Evolutionary conservation across 2,888 invertebrate species (phyloP).

Genomic region (Exephanes ischioxanthus): DNA sequence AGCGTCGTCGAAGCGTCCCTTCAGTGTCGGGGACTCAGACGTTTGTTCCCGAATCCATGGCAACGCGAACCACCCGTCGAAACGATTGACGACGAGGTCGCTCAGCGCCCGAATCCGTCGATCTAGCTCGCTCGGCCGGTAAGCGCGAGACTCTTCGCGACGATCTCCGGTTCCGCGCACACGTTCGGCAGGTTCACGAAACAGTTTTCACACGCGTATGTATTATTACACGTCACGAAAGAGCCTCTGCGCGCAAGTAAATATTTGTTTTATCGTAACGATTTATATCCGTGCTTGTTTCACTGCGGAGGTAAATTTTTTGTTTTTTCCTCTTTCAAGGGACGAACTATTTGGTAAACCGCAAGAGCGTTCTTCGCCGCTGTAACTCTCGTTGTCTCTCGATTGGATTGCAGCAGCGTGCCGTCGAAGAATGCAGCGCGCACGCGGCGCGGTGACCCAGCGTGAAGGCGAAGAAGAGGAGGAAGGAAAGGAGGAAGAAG

Average conservation of each 20-base stretch:
- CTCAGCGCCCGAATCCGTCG: not conserved
- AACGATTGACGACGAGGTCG: not conserved
- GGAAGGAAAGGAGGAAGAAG: not conserved
- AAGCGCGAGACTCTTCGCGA: slow-evolving; percentile 17
- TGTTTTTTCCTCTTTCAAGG: not conserved
- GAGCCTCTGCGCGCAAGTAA: not conserved
- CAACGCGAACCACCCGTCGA: not conserved
- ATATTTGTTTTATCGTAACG: no score
- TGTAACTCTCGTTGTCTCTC: slow-evolving; percentile 8
- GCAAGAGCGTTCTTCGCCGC: not conserved
- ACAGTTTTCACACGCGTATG: not conserved
- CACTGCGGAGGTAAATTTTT: not conserved
- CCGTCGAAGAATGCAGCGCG: slow-evolving; percentile 39
- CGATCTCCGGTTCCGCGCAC: not conserved
- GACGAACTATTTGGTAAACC: not conserved
- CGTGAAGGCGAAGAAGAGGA: slow-evolving; percentile 14
- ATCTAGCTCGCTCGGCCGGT: slow-evolving; percentile 31
- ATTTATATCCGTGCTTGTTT: no score
- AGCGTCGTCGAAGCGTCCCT: no score
- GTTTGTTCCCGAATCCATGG: not conserved
- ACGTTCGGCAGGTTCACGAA: not conserved
- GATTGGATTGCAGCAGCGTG: slow-evolving; percentile 28
- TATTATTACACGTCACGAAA: not conserved
- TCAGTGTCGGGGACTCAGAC: no score
- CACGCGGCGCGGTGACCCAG: slow-evolving; percentile 41